Percentiles rank a stretch among this genome's conserved stretches.
phyloP scores from a whole-genome alignment of 1,140 invertebrate species.

The Phymastichus coffea region DNA sequence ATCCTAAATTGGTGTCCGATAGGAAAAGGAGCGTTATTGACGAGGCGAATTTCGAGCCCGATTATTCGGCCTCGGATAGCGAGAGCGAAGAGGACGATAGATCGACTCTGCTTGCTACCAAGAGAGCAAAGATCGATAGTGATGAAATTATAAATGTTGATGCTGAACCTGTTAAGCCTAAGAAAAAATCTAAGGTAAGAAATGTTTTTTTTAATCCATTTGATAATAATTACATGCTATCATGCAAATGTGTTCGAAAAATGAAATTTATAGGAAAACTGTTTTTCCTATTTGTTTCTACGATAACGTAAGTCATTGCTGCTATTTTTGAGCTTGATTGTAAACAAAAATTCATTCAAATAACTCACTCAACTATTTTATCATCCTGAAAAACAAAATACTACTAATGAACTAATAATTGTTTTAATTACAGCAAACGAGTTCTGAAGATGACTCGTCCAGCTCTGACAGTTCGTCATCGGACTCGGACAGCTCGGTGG shows the following conservation, averaged over 20 bases:
- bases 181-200: conserved; percentile 37
- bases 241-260: no score
- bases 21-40: conserved; percentile 68
- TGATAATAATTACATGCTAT: no score
- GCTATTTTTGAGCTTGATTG: no score
- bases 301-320: no score
- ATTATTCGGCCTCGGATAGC: conserved; percentile 65
- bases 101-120: conserved; percentile 30
- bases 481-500: conserved; percentile 50
- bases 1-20: conserved; percentile 54
- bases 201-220: background rate
- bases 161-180: conserved; percentile 38
- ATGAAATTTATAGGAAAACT: no score
- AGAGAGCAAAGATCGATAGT: conserved; percentile 44
- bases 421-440: conserved; percentile 32
- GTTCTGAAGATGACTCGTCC: conserved; percentile 43
- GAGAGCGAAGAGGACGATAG: conserved; percentile 55
- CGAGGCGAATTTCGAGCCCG: conserved; percentile 72
- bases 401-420: no score
- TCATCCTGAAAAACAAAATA: no score
- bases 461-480: conserved; percentile 38
- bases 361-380: no score
- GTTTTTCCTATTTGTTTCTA: no score
- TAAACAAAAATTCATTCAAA: no score
- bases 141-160: conserved; percentile 37